Base-by-base conservation (phyloP, 1,140 invertebrate species). In the Drosophila nasuta region DNA sequence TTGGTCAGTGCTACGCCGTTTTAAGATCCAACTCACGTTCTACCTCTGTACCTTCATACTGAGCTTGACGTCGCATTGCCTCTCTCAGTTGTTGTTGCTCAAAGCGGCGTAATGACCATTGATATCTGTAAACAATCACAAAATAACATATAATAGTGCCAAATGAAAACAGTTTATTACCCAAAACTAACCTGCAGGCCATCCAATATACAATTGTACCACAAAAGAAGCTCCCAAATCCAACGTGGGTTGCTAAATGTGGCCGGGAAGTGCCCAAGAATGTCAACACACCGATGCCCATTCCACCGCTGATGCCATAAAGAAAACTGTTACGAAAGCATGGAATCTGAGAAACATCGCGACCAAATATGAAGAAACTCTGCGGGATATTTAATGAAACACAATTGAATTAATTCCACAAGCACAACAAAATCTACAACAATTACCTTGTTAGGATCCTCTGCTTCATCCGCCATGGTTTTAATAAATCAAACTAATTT, bases 301-400 rank as follows among this genome's bases (percentile, higher is more conserved):
- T 73, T 20, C 95, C 95, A 41, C 93, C 92, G 33, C 92, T 83
- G 30, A 95, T 95, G 15, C 95, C 95, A 82, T 94, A 94, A 0
- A 95, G 74, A 81, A 94, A 94, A 83, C 94, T 95, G 63, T 93
- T 93, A 74, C 94, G 93, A 92, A 95, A 95, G 86, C 95, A 95
- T 11, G 95, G 95, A 41, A 95, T 94, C 86, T 94, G 93, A 15
- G 92, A 80, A 5, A 95, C 79, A 82, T 95, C 94, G 65, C 93
- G 92, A 1, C 94, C 94, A 82, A 95, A 95, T 54, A 95, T 66
- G 15, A 60, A 54, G 13, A 92, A 78, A 65, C 91, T 92, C 69
- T 86, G 25, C 1, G 38, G 46, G 38, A 11, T 3, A 71, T 43
- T 35, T 5, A 54, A n/a, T 4, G n/a, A 25, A 7, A 7, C 13